Conservation (phyloP, 2,113 vertebrate species). For the Coregonus clupeaformis region DNA sequence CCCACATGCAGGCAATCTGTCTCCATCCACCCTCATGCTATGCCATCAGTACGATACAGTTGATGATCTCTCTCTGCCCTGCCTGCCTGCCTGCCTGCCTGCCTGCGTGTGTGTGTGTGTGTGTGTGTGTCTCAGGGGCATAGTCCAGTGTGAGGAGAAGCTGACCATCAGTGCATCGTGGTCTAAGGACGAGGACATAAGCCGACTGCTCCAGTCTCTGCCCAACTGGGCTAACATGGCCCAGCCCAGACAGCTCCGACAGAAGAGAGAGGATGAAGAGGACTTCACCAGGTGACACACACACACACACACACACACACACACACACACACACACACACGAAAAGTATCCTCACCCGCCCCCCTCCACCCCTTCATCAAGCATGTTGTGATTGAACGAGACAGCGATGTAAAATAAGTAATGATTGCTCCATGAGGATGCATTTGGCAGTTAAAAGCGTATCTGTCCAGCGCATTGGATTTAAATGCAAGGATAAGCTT, state of each 20-base stretch:
- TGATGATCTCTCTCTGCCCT: neutral
- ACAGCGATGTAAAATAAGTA: slow-evolving; percentile 40
- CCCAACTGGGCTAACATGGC: slow-evolving; percentile 96
- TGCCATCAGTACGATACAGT: neutral
- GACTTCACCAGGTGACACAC: slow-evolving; percentile 86
- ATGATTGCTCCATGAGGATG: slow-evolving; percentile 56
- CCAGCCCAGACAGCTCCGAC: slow-evolving; percentile 88
- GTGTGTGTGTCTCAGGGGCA: slow-evolving; percentile 72
- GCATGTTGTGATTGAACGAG: slow-evolving; percentile 32
- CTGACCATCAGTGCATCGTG: slow-evolving; percentile 95
- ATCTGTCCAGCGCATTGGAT: neutral
- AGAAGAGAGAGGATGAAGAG: slow-evolving; percentile 96
- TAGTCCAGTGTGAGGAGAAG: slow-evolving; percentile 94
- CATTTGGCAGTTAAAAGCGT: neutral
- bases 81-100: too few species aligned
- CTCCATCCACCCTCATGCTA: slow-evolving; percentile 17
- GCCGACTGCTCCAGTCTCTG: slow-evolving; percentile 91
- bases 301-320: too few species aligned
- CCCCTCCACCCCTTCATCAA: slow-evolving; percentile 27
- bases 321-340: too few species aligned
- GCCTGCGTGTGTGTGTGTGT: too few species aligned
- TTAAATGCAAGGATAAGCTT: slow-evolving; percentile 14
- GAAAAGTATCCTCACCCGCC: too few species aligned
- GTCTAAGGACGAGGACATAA: slow-evolving; percentile 98
- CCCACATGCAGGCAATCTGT: slow-evolving; percentile 30